A percentile compares a stretch with the other conserved stretches of the same genome.
Evolutionary conservation across 2,888 invertebrate genomes (phyloP).

Genomic region (Ornithoptera priamus): DNA sequence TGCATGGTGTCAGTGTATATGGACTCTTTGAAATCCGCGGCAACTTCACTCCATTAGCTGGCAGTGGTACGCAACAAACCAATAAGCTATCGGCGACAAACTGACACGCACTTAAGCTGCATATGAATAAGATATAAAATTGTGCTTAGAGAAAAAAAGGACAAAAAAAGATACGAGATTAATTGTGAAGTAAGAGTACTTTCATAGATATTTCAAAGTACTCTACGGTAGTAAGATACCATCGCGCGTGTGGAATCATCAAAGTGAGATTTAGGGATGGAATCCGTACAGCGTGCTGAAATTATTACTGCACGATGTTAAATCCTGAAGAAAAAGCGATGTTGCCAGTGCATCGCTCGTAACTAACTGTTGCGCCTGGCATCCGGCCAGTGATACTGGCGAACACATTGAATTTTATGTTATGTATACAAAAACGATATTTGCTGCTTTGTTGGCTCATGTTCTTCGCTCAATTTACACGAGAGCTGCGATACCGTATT

Average conservation of each 20-base stretch:
- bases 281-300: conserved; percentile 1
- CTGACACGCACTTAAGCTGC: too few species aligned
- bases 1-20: too few species aligned
- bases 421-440: conserved; percentile 37
- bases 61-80: too few species aligned
- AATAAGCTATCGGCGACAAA: too few species aligned
- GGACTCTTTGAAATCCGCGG: too few species aligned
- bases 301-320: conserved; percentile 13
- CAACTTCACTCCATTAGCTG: too few species aligned
- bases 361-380: conserved; percentile 41
- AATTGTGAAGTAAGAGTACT: too few species aligned
- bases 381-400: conserved; percentile 34
- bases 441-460: conserved; percentile 21
- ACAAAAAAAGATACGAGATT: too few species aligned
- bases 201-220: too few species aligned
- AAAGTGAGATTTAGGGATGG: conserved; percentile 15
- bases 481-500: conserved; percentile 15
- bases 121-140: too few species aligned
- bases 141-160: too few species aligned
- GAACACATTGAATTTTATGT: conserved; percentile 39
- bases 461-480: conserved; percentile 21
- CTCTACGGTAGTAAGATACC: too few species aligned
- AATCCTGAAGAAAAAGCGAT: background rate
- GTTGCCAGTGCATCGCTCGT: conserved; percentile 33
- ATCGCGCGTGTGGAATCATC: background rate